These are phyloP conservation scores for Limonius californicus DNA, from an alignment of 1,140 invertebrate species.

Conservation along the genomic window DNA sequence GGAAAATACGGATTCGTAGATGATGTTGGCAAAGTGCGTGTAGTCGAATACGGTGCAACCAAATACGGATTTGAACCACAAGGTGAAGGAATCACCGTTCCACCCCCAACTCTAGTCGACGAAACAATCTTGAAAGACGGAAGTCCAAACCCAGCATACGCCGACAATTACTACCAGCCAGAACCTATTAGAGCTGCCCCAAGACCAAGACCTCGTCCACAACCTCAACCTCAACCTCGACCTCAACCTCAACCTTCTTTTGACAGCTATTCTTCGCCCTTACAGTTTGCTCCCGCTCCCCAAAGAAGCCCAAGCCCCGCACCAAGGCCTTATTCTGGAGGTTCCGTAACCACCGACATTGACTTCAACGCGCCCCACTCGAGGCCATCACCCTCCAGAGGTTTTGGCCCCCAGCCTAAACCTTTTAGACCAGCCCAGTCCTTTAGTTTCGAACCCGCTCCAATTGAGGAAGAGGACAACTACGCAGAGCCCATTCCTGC, in stretches of 20 bases:
- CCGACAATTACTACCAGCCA: slow-evolving; percentile 49
- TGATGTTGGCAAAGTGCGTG: slow-evolving; percentile 71
- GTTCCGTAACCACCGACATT: slow-evolving; percentile 26
- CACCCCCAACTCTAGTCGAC: slow-evolving; percentile 72
- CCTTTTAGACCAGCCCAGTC: slow-evolving; percentile 17
- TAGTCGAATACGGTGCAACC: slow-evolving; percentile 85
- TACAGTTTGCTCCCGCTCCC: slow-evolving; percentile 32
- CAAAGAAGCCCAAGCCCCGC: slow-evolving; percentile 32
- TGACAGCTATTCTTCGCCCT: slow-evolving; percentile 24
- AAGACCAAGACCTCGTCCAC: slow-evolving; percentile 31
- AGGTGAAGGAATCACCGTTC: slow-evolving; percentile 81
- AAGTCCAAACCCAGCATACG: slow-evolving; percentile 47
- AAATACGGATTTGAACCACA: slow-evolving; percentile 81
- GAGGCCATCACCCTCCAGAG: slow-evolving; percentile 22
- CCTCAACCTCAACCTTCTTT: slow-evolving; percentile 12
- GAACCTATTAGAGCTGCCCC: slow-evolving; percentile 28
- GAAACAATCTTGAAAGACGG: slow-evolving; percentile 59
- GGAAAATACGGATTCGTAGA: slow-evolving; percentile 87
- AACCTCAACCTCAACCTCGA: slow-evolving; percentile 34
- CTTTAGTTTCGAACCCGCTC: slow-evolving; percentile 25
- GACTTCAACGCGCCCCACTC: slow-evolving; percentile 40
- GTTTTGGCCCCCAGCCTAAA: not conserved
- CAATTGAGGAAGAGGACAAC: slow-evolving; percentile 24
- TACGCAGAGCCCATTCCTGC: slow-evolving; percentile 21
- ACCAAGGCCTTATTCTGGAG: slow-evolving; percentile 19